Base-by-base conservation (phyloP, 2,113 vertebrate species). In the Mobula birostris region DNA sequence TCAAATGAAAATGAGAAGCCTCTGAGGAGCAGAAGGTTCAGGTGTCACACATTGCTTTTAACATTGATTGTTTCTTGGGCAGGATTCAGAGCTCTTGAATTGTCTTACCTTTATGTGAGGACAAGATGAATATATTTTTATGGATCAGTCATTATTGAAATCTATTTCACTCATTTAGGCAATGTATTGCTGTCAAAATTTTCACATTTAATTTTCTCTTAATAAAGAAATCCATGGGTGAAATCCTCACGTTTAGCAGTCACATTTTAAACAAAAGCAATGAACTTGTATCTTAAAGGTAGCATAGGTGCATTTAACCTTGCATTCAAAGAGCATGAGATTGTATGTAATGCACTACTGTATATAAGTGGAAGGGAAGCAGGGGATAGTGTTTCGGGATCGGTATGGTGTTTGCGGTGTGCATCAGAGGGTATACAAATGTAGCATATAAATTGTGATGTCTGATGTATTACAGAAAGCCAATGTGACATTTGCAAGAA, bases 21-120 rank as follows among this genome's bases (percentile, higher is more conserved):
- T 94, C 96, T 95, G 96, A 96, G 96, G 95, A 97, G 96, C 95
- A 40, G 94, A 94, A 94, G 94, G 95, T 96, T 96, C 94, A n/a
- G 94, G 94, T 95, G 95, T 95, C 74, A 17, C 95, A 94, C 82
- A 63, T 94, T 95, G 95, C 88, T 95, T 94, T 92, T 94, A 94
- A 92, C 94, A 2, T 95, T 94, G 95, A 96, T 96, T 95, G 94
- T 96, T 63, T 74, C 48, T 36, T 40, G 66, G 58, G 58, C 93
- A 94, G 90, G 94, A 95, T 94, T 95, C 95, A 94, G 94, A 95
- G 95, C 94, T 94, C 95, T 95, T 96, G 94, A 94, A 85, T 94
- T 96, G 79, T 94, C 15, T 96, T 94, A 95, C 94, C 95, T 96
- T 95, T 95, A 56, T 96, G 95, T 91, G 95, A 94, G 95, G 92